phyloP scores from a whole-genome alignment of 2,888 invertebrate genomes.

The Lordiphosa fenestrarum region DNA sequence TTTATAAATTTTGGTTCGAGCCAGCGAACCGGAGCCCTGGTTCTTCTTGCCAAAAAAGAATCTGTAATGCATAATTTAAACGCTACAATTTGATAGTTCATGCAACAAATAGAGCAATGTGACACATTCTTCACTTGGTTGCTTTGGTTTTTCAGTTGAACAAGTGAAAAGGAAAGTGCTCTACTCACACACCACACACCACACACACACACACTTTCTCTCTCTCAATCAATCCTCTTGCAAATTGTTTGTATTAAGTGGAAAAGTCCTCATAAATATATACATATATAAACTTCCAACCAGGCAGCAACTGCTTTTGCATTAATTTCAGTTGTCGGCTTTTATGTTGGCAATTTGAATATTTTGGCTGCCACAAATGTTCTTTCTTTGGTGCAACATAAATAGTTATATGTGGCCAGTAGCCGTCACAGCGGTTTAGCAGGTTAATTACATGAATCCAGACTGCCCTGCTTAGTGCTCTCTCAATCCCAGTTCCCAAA shows the following conservation, averaged over 20 bases:
- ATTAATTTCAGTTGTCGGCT: conserved; percentile 1
- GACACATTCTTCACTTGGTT: conserved; percentile 20
- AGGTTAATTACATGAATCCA: conserved; percentile 53
- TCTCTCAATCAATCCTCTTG: conserved; percentile 1
- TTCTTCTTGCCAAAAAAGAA: too few species aligned
- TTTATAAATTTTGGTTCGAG: too few species aligned
- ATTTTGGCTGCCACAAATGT: conserved; percentile 1
- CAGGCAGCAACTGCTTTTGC: background rate
- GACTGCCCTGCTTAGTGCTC: conserved; percentile 19
- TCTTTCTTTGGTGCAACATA: conserved; percentile 1
- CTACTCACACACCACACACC: conserved; percentile 13
- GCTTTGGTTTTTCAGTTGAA: conserved; percentile 34
- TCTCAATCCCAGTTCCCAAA: conserved; percentile 23
- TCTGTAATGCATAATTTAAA: too few species aligned
- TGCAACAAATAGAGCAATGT: conserved; percentile 13
- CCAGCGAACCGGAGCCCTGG: too few species aligned
- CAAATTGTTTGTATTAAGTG: conserved; percentile 3
- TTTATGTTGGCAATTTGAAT: conserved; percentile 25
- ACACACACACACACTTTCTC: conserved; percentile 19
- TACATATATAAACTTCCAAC: conserved; percentile 18
- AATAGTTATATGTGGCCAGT: conserved; percentile 19
- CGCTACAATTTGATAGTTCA: background rate
- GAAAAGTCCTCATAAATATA: conserved; percentile 11
- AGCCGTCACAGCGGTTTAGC: conserved; percentile 68
- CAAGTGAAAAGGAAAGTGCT: conserved; percentile 55